Percentiles rank a stretch among this genome's conserved stretches.
Conservation (phyloP, 2,888 invertebrate genomes). For the Lypha dubia region DNA sequence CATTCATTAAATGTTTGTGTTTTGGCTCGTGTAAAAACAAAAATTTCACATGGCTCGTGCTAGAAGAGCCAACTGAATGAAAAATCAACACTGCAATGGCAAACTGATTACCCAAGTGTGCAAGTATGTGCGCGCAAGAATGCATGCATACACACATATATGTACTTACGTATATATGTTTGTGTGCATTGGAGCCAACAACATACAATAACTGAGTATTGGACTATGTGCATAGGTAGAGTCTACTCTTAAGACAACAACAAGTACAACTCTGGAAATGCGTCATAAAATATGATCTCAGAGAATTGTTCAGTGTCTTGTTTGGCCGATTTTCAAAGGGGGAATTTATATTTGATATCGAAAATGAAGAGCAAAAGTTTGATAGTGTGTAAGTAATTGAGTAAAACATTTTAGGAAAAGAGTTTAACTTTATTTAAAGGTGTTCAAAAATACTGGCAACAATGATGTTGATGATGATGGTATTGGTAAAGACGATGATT, state of each 20-base stretch:
- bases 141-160: neutral
- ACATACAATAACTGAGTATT: slow-evolving; percentile 3
- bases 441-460: slow-evolving; percentile 23
- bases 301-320: neutral
- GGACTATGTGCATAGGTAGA: too few relatives aligned
- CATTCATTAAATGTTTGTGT: slow-evolving; percentile 5
- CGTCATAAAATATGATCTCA: slow-evolving; percentile 49
- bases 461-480: neutral
- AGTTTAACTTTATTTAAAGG: slow-evolving; percentile 26
- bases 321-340: neutral
- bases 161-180: neutral
- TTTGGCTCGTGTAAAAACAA: slow-evolving; percentile 25
- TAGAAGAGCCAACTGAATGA: slow-evolving; percentile 17
- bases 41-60: slow-evolving; percentile 57
- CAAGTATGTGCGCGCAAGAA: neutral
- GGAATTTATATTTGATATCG: neutral
- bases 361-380: neutral
- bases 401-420: slow-evolving; percentile 9
- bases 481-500: neutral
- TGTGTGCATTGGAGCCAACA: neutral
- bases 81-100: slow-evolving; percentile 18
- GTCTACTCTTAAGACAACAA: neutral
- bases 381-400: neutral
- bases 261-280: slow-evolving; percentile 23
- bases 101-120: slow-evolving; percentile 5